Evolutionary conservation across 2,888 invertebrate species (phyloP), one percentile per base, ranked within the genome.

Genomic region (Stenurella melanura): DNA sequence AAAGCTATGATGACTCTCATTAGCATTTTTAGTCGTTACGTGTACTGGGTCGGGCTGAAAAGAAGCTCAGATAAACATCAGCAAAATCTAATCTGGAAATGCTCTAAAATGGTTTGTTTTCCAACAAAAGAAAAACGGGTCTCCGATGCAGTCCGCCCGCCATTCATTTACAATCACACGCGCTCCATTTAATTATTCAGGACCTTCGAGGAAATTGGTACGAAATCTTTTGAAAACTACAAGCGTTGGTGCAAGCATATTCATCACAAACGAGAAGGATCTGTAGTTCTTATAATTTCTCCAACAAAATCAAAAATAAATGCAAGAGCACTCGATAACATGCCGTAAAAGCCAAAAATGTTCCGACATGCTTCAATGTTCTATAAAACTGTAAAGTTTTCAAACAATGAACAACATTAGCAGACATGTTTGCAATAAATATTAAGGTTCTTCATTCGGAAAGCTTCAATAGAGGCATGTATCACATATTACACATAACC

Each of bases 1-100:
- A 72, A 72, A 72, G 72, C 72, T 63, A 63, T 63, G 63, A 72
- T 72, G 63, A 61, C 72, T 72, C 63, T 72, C 72, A 63, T 60
- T 63, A 63, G 72, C 72, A 30, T 58, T 63, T 72, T 42, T 63
- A 72, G 72, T 72, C 71, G 61, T 71, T 71, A 71, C 61, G 64
- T 73, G 66, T 61, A 72, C 67, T 75, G 77, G 67, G 66, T 77
- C 71, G 70, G 77, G 71, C 75, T 75, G 75, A 75, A 70, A 67
- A 67, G 60, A 69, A 72, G 72, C 72, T 72, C 72, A 63, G 72
- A 72, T 72, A 63, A 72, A 34, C n/a, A 54, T 67, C 19, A 21
- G 72, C 72, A 30, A 72, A 72, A 72, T 72, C 72, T 72, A 72
- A 72, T 61, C 72, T 63, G 63, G 72, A 72, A 72, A 72, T 72